Percentiles rank a stretch among this genome's conserved stretches.
phyloP scores from a whole-genome alignment of 2,888 invertebrate genomes.

The Sesia apiformis region DNA sequence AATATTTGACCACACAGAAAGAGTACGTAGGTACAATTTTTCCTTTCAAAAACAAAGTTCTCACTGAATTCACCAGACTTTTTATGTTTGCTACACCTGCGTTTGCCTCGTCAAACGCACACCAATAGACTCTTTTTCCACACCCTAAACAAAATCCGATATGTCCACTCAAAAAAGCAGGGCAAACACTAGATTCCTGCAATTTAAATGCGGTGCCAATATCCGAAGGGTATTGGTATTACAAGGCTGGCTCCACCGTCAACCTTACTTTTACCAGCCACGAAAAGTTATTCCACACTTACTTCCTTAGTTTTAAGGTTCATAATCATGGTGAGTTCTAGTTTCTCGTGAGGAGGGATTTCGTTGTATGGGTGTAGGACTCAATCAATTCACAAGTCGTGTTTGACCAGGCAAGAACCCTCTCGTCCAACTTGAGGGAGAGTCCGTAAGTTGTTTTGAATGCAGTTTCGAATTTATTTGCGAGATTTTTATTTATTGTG shows the following conservation, averaged over 20 bases:
- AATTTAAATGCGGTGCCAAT: slow-evolving; percentile 43
- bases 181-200: slow-evolving; percentile 40
- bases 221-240: slow-evolving; percentile 38
- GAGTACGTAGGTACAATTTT: no score
- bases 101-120: no score
- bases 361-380: slow-evolving; percentile 24
- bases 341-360: slow-evolving; percentile 3
- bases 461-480: slow-evolving; percentile 5
- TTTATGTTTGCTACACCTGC: no score
- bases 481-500: slow-evolving; percentile 3
- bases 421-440: slow-evolving; percentile 16
- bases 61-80: no score
- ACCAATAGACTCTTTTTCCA: background rate
- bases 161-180: slow-evolving; percentile 33
- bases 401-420: slow-evolving; percentile 53
- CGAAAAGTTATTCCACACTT: slow-evolving; percentile 10
- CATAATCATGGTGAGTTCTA: slow-evolving; percentile 10
- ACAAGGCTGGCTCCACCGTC: slow-evolving; percentile 25
- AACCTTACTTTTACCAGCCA: slow-evolving; percentile 3
- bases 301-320: slow-evolving; percentile 14
- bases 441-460: slow-evolving; percentile 17
- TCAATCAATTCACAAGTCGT: slow-evolving; percentile 57
- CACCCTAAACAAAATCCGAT: slow-evolving; percentile 9
- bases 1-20: no score
- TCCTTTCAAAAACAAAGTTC: no score